Evolutionary conservation across 1,140 invertebrate species (phyloP).

Genomic region (Aphis gossypii): DNA sequence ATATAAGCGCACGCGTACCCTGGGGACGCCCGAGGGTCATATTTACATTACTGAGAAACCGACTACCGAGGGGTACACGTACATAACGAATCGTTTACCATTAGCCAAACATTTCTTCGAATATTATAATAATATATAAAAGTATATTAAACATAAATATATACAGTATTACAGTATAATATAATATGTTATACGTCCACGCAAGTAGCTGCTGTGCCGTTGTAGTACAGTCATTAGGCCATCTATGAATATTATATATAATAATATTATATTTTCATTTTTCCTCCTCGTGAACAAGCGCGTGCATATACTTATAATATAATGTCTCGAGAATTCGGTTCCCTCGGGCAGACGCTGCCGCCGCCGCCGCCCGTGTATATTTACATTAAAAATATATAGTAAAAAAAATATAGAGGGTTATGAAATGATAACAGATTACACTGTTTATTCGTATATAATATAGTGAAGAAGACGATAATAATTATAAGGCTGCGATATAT

Average conservation of each 20-base stretch:
- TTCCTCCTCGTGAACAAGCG: background rate
- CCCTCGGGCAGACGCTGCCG: background rate
- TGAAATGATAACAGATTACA: constrained; percentile 37
- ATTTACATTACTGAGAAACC: background rate
- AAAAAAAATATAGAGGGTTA: background rate
- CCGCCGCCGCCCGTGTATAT: constrained; percentile 1
- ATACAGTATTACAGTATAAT: background rate
- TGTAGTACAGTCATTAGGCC: background rate
- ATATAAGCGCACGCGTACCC: background rate
- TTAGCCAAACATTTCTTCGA: background rate
- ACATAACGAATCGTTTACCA: constrained; percentile 25
- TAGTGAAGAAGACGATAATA: background rate
- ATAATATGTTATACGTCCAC: no score
- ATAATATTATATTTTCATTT: background rate
- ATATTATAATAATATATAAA: background rate
- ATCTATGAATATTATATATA: background rate
- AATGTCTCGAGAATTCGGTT: background rate
- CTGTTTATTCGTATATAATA: background rate
- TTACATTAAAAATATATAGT: background rate
- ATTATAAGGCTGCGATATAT: background rate
- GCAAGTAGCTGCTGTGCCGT: background rate
- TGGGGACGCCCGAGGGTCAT: background rate
- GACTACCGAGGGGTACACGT: background rate
- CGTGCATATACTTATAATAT: background rate
- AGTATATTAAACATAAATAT: background rate